These are phyloP conservation scores for Bactericera cockerelli DNA, from an alignment of 1,140 invertebrate species.

Conservation along the genomic window DNA sequence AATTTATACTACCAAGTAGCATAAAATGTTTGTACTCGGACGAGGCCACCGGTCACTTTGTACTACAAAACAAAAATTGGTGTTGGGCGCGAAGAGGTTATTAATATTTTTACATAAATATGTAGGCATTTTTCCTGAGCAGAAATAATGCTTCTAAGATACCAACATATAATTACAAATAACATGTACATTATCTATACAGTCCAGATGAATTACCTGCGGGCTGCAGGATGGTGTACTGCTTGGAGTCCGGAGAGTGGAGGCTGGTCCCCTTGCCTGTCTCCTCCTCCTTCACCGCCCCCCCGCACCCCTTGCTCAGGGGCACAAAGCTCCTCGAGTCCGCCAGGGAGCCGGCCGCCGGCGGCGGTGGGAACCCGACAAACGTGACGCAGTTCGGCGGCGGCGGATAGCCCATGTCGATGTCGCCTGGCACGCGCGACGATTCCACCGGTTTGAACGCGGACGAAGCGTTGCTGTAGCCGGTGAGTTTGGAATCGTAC, in stretches of 20 bases:
- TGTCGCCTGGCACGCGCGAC: background rate
- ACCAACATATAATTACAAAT: too few species aligned
- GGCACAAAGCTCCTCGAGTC: constrained; percentile 9
- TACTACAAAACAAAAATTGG: too few species aligned
- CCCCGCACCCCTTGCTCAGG: background rate
- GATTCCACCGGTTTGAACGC: constrained; percentile 3
- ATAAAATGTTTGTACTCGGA: too few species aligned
- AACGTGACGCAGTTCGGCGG: background rate
- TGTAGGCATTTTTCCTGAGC: too few species aligned
- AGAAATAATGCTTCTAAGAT: too few species aligned
- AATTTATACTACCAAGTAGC: too few species aligned
- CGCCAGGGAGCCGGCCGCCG: constrained; percentile 6
- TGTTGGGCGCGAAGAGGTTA: too few species aligned
- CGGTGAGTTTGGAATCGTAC: constrained; percentile 15
- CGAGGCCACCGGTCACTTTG: too few species aligned
- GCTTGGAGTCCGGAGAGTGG: constrained; percentile 43
- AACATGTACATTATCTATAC: too few species aligned
- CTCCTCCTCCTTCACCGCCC: constrained; percentile 4
- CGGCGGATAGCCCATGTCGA: background rate
- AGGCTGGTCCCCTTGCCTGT: constrained; percentile 17
- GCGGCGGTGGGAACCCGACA: background rate
- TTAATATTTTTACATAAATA: too few species aligned
- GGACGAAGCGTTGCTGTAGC: constrained; percentile 12
- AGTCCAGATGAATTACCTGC: too few species aligned
- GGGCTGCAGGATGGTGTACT: constrained; percentile 69